Base-by-base conservation (phyloP, 2,888 invertebrate species). In the Diplazon laetatorius region DNA sequence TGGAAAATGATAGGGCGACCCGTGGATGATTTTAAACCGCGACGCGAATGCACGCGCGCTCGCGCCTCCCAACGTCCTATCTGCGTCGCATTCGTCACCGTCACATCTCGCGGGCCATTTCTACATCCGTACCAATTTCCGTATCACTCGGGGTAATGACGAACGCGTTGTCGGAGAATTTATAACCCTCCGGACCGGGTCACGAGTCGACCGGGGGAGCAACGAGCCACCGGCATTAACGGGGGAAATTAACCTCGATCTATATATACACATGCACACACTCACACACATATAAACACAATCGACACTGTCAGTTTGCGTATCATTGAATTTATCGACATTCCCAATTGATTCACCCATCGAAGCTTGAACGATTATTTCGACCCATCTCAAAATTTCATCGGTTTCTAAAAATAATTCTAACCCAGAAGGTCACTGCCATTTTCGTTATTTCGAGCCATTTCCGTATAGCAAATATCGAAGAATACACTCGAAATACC, bases 61-160 rank as follows among this genome's bases (percentile, higher is more conserved):
- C n/a, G n/a, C n/a, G n/a, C n/a, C n/a, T n/a, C 8, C 39, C 30
- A 44, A 52, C 65, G 59, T 59, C 65, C 74, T 71, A 75, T 71
- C 74, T 68, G 66, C 30, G 30, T 78, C 78, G 74, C 78, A 78
- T 78, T 75, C 78, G 78, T 78, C 78, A 71, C 63, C 66, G 74
- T 71, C 70, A 71, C 78, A 70, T 74, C 74, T 18, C 57, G 37
- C 22, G 65, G 62, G 37, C 48, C 71, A 66, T 78, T 73, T 68
- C 20, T 62, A 12, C 59, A 50, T 59, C 65, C 39, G 18, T 37
- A 30, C 52, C 71, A 16, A 39, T 57, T 52, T 75, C 50, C 25
- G 46, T 42, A 16, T 78, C 78, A 55, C 77, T 65, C 65, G 59
- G 59, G 60, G 59, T 73, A 65, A 78, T 74, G 78, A 78, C 73